Base-by-base conservation (phyloP, 2,113 vertebrate genomes). In the Aphelocoma coerulescens region DNA sequence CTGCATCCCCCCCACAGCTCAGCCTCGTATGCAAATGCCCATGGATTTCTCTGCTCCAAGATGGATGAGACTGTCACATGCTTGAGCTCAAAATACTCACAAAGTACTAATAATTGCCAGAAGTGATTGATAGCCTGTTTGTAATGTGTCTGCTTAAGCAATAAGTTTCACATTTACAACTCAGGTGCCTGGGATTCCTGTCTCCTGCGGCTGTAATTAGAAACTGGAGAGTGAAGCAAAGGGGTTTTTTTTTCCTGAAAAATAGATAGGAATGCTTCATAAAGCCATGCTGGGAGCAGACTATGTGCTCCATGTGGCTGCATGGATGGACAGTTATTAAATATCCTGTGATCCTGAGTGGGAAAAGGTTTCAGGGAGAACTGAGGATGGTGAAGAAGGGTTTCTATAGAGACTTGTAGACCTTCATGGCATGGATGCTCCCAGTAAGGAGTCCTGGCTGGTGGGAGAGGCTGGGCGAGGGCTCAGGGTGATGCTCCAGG, bases 31-130 rank as follows among this genome's bases (percentile, higher is more conserved):
- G 92, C 54, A 75, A 72, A 86, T 27, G 16, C 44, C 35, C 58
- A 16, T 58, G 68, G 87, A 48, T 57, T 93, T 48, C 41, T 76
- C 26, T 89, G 76, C 57, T 65, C 85, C 84, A 81, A 73, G 68
- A 94, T 84, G 91, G 94, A 95, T 84, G 84, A 76, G 76, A 11
- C 68, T 84, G 88, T 77, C 94, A 77, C 80, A 11, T 6, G 18
- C 76, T 76, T 7, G 59, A 73, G 63, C 57, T 69, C 80, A 30
- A 77, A 80, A 73, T 33, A 48, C 84, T 86, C 76, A 52, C 90
- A 18, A 39, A 57, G 63, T 57, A 12, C 94, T 76, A 91, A 89
- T 94, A 77, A 91, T 87, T 89, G 90, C 94, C 90, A 91, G 21
- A 33, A 10, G 73, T 89, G 94, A 91, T 80, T 69, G 90, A 94